These are phyloP conservation scores for Spinus pinus DNA, from an alignment of 2,797 vertebrate species.

Conservation along the genomic window DNA sequence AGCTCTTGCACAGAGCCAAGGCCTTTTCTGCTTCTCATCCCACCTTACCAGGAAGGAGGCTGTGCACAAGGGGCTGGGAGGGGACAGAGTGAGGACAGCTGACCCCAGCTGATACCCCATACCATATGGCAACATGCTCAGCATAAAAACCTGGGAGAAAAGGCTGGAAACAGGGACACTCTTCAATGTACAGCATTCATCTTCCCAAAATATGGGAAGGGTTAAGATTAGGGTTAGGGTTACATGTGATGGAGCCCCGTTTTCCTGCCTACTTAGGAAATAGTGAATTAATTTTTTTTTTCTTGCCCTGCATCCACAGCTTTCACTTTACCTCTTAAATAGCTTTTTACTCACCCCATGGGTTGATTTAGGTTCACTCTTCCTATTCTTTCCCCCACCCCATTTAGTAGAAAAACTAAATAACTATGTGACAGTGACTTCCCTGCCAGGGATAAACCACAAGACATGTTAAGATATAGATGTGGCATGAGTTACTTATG, in stretches of 20 bases:
- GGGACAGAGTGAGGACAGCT: background rate
- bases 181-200: background rate
- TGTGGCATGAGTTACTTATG: background rate
- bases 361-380: background rate
- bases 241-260: fast-evolving
- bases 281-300: background rate
- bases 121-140: background rate
- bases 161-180: background rate
- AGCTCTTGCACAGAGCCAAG: background rate
- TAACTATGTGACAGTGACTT: background rate
- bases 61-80: background rate
- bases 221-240: background rate
- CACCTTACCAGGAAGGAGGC: background rate
- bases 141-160: background rate
- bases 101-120: background rate
- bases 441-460: background rate
- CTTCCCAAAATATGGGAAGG: background rate
- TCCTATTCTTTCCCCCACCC: background rate
- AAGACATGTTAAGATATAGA: background rate
- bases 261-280: background rate
- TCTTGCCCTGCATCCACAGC: fast-evolving
- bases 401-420: fast-evolving
- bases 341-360: background rate
- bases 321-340: background rate
- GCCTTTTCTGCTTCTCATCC: background rate